Conservation (phyloP, 2,888 invertebrate genomes). For the Alitta virens region DNA sequence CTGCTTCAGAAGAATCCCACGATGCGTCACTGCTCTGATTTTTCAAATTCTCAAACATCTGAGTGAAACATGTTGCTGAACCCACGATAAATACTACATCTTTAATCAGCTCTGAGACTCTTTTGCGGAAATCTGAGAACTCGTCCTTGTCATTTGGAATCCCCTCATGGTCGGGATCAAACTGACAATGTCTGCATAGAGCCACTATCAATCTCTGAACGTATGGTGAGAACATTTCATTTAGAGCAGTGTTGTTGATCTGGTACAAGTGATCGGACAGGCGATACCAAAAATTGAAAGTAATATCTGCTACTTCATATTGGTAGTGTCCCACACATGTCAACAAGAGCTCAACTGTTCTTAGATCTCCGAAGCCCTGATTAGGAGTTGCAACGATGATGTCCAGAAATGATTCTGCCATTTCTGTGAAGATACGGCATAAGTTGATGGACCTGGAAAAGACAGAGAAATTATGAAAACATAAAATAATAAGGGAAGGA, state of each 20-base stretch:
- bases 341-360: slow-evolving; percentile 83
- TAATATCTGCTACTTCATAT: slow-evolving; percentile 88
- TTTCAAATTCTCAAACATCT: slow-evolving; percentile 65
- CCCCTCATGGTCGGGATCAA: slow-evolving; percentile 89
- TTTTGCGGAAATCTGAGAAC: slow-evolving; percentile 79
- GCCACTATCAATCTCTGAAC: slow-evolving; percentile 86
- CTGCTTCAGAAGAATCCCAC: slow-evolving; percentile 93
- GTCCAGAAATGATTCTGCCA: slow-evolving; percentile 86
- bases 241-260: slow-evolving; percentile 77
- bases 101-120: slow-evolving; percentile 89
- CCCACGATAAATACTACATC: slow-evolving; percentile 96
- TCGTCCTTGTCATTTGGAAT: slow-evolving; percentile 77
- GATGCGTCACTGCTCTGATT: slow-evolving; percentile 65
- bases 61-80: slow-evolving; percentile 79
- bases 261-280: slow-evolving; percentile 92
- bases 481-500: no score
- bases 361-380: slow-evolving; percentile 62
- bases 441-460: slow-evolving; percentile 77
- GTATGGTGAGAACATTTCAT: slow-evolving; percentile 81
- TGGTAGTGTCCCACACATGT: slow-evolving; percentile 95
- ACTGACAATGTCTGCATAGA: slow-evolving; percentile 88
- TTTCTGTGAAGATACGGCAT: slow-evolving; percentile 90
- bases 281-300: slow-evolving; percentile 95
- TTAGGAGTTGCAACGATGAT: slow-evolving; percentile 67
- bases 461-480: no score